Evolutionary conservation across 1,140 invertebrate genomes (phyloP).

Genomic region (Uloborus diversus): DNA sequence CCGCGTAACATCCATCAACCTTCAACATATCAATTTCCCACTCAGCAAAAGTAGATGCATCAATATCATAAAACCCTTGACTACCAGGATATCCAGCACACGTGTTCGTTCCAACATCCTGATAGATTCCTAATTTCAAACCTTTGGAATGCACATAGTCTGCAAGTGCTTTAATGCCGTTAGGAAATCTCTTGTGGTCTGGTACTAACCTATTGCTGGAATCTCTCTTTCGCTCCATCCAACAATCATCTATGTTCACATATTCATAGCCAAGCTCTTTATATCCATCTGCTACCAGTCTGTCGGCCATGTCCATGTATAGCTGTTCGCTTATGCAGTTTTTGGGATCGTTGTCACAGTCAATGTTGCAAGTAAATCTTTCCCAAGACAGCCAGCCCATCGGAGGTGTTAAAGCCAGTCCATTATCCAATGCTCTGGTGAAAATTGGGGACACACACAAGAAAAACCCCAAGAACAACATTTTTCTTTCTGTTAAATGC

Average conservation of each 20-base stretch:
- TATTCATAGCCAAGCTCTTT: slow-evolving; percentile 89
- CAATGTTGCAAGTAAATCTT: slow-evolving; percentile 66
- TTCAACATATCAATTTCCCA: slow-evolving; percentile 73
- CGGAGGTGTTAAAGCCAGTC: slow-evolving; percentile 65
- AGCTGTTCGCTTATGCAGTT: slow-evolving; percentile 75
- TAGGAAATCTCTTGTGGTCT: slow-evolving; percentile 87
- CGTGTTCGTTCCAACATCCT: slow-evolving; percentile 71
- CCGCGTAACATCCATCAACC: slow-evolving; percentile 70
- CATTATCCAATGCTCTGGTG: slow-evolving; percentile 64
- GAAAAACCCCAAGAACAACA: too few species aligned
- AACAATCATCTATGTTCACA: slow-evolving; percentile 96
- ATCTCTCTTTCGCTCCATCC: slow-evolving; percentile 76
- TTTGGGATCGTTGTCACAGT: slow-evolving; percentile 63
- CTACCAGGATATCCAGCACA: slow-evolving; percentile 72
- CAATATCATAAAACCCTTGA: slow-evolving; percentile 67
- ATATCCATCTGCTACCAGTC: slow-evolving; percentile 88
- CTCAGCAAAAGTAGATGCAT: slow-evolving; percentile 72
- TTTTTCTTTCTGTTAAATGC: too few species aligned
- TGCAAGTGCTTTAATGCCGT: slow-evolving; percentile 87
- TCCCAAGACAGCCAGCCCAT: slow-evolving; percentile 70
- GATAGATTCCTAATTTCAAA: slow-evolving; percentile 73
- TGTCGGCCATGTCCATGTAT: slow-evolving; percentile 91
- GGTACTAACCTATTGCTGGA: slow-evolving; percentile 76
- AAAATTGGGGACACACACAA: too few species aligned
- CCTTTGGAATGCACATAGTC: slow-evolving; percentile 79